These are phyloP conservation scores for Pteria penguin DNA, from an alignment of 2,888 invertebrate species.

Conservation along the genomic window DNA sequence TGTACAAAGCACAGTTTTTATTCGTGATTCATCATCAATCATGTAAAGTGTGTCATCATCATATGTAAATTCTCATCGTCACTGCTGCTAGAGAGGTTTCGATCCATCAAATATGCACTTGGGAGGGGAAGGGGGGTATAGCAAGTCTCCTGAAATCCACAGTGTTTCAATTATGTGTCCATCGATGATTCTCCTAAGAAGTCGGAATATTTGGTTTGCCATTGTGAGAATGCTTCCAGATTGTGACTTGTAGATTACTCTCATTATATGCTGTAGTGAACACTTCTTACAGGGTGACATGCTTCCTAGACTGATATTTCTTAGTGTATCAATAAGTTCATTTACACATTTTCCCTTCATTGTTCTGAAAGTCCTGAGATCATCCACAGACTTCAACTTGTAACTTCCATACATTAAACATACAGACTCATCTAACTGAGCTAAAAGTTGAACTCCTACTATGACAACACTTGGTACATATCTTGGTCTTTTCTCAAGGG, in stretches of 20 bases:
- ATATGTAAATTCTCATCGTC: too few relatives aligned
- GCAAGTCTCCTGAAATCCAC: neutral
- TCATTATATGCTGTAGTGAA: neutral
- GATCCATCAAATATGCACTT: too few relatives aligned
- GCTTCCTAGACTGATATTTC: conserved; percentile 29
- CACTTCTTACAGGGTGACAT: conserved; percentile 25
- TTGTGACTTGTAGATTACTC: neutral
- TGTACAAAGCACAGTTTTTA: too few relatives aligned
- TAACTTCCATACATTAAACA: conserved; percentile 36
- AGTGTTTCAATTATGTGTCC: neutral
- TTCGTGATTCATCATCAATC: too few relatives aligned
- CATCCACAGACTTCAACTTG: conserved; percentile 12
- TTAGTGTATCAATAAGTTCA: neutral
- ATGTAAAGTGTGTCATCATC: too few relatives aligned
- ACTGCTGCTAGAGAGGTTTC: too few relatives aligned
- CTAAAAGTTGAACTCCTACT: conserved; percentile 13
- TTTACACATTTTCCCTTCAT: conserved; percentile 18
- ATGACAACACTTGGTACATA: conserved; percentile 2
- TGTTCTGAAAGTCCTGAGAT: neutral
- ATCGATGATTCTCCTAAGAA: neutral
- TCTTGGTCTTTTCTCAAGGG: conserved; percentile 3
- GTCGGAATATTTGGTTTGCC: neutral
- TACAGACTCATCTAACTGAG: conserved; percentile 27
- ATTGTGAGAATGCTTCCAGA: neutral
- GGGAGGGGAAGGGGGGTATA: too few relatives aligned